Percentiles rank a stretch among this genome's conserved stretches.
Evolutionary conservation across 2,113 vertebrate genomes (phyloP).

Genomic region (Rhea americana): DNA sequence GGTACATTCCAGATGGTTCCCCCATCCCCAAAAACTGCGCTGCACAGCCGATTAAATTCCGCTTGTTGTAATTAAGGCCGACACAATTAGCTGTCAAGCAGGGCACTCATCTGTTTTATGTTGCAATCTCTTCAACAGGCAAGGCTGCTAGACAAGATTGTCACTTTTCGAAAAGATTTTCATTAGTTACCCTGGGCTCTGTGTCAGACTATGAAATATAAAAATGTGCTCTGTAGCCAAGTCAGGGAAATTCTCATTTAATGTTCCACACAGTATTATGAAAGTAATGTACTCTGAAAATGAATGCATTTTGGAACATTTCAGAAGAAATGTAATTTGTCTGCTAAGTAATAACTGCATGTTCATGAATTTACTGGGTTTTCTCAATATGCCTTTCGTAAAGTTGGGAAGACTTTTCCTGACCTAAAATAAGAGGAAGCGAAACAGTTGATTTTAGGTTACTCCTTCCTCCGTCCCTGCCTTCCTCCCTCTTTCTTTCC

Average conservation of each 20-base stretch:
- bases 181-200: constrained; percentile 74
- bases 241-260: constrained; percentile 70
- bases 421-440: constrained; percentile 26
- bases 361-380: constrained; percentile 59
- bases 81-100: constrained; percentile 79
- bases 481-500: background rate
- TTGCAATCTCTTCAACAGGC: constrained; percentile 73
- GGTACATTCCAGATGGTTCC: constrained; percentile 71
- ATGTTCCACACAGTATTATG: constrained; percentile 70
- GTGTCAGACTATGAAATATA: constrained; percentile 69
- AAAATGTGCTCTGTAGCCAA: constrained; percentile 61
- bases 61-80: constrained; percentile 79
- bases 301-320: constrained; percentile 73
- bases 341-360: constrained; percentile 69
- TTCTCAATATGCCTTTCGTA: constrained; percentile 32
- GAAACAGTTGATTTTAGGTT: constrained; percentile 37
- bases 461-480: background rate
- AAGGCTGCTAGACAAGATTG: constrained; percentile 70
- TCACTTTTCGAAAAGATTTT: constrained; percentile 74
- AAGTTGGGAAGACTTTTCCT: constrained; percentile 50
- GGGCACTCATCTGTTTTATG: constrained; percentile 77
- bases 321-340: constrained; percentile 70
- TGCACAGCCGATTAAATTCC: constrained; percentile 76
- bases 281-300: constrained; percentile 75
- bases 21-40: constrained; percentile 52